Percentiles rank a stretch among this genome's conserved stretches.
phyloP scores from a whole-genome alignment of 1,140 invertebrate species.

The Cataglyphis hispanica region DNA sequence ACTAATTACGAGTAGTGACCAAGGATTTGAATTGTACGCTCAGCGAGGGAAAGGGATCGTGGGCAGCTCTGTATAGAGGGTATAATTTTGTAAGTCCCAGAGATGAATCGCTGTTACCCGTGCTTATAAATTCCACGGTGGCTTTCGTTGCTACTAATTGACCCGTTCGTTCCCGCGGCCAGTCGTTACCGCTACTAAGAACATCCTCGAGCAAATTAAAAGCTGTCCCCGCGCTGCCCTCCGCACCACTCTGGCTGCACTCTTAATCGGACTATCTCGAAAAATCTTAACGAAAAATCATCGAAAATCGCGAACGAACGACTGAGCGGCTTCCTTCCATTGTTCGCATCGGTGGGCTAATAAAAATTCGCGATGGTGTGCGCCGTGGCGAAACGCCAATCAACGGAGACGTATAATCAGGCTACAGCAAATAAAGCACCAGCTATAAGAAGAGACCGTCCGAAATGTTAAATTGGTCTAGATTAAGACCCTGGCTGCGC shows the following conservation, averaged over 20 bases:
- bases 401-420: conserved; percentile 74
- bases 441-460: conserved; percentile 71
- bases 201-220: conserved; percentile 47
- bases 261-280: conserved; percentile 63
- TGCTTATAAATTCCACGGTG: conserved; percentile 59
- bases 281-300: conserved; percentile 54
- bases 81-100: conserved; percentile 44
- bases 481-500: conserved; percentile 70
- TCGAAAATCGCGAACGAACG: conserved; percentile 21
- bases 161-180: conserved; percentile 54
- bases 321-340: not conserved
- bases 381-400: conserved; percentile 78
- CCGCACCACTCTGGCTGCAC: conserved; percentile 34
- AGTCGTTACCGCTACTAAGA: conserved; percentile 40
- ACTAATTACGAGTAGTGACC: conserved; percentile 66
- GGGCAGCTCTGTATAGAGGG: conserved; percentile 25
- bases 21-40: conserved; percentile 59
- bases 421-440: conserved; percentile 57
- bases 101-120: conserved; percentile 35
- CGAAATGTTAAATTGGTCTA: conserved; percentile 83
- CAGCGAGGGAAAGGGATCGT: conserved; percentile 6
- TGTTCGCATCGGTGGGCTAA: conserved; percentile 26
- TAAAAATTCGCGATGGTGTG: conserved; percentile 67
- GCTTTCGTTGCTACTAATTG: conserved; percentile 63
- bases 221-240: not conserved